Base-by-base conservation (phyloP, 2,113 vertebrate species). In the Pseudorasbora parva region DNA sequence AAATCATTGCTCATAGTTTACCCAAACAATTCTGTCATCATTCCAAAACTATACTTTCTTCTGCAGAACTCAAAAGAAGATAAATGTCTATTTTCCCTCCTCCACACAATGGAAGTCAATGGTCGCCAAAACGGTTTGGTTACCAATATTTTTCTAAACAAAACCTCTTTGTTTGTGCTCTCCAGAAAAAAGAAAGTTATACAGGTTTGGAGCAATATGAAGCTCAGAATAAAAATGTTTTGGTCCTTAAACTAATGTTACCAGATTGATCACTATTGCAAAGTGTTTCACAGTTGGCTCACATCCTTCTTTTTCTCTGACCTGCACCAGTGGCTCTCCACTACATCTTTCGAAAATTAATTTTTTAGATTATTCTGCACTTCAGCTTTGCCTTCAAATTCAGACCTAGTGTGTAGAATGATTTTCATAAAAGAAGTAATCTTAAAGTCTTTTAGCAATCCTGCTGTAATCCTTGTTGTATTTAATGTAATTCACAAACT, bases 391-490 rank as follows among this genome's bases (percentile, higher is more conserved):
- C 56, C 33, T 17, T 78, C 41, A 51, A 54, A 64, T 83, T 49
- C 37, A 78, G n/a, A 43, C 54, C 76, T 78, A 33, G 8, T 5
- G 5, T 59, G 17, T 78, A 59, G 25, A 77, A 59, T 78, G 14
- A 25, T 59, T 78, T 47, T n/a, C 37, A 45, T 17, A 43, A 78
- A 78, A 78, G 8, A 78, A 78, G 56, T 62, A 78, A 78, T 78
- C 76, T 74, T 43, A 5, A 54, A 23, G 21, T 78, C 76, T 43
- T 43, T 57, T n/a, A 59, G 54, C 33, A 78, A 78, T 78, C 56
- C 56, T 23, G 57, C 37, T 45, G 57, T 62, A 62, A 78, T 78
- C 76, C 37, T 62, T 27, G 76, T 45, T 78, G 37, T 47, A 45
- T 62, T 78, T 62, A 17, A 62, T 78, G 54, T 45, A 62, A 78